Conservation (phyloP, 1,140 invertebrate genomes). For the Holcopasites calliopsidis region DNA sequence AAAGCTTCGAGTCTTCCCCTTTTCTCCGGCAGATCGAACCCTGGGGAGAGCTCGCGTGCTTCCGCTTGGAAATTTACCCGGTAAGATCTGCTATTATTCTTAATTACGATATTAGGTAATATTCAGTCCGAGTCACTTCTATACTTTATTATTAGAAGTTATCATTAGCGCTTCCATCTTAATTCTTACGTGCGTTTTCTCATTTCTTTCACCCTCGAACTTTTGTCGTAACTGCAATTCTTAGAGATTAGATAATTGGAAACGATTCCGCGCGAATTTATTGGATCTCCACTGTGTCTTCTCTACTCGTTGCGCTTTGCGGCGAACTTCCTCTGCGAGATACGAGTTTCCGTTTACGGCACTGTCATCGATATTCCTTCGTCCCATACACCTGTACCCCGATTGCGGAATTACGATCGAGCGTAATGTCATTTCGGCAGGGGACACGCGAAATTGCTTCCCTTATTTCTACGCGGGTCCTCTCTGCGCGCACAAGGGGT, state of each 20-base stretch:
- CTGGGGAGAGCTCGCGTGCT: background rate
- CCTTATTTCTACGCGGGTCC: background rate
- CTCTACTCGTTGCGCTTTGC: no score
- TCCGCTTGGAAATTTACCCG: background rate
- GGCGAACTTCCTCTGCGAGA: no score
- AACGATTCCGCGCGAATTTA: no score
- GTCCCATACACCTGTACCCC: conserved; percentile 62
- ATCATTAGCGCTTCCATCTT: no score
- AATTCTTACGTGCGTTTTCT: no score
- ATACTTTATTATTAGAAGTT: no score
- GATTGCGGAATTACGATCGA: conserved; percentile 70
- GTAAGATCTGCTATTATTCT: no score
- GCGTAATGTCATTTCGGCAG: conserved; percentile 64
- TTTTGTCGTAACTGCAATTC: no score
- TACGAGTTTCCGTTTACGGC: conserved; percentile 5
- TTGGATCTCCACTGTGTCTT: background rate
- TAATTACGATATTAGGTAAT: no score
- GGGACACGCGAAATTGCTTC: conserved; percentile 61
- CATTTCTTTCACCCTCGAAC: no score
- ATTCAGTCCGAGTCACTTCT: no score
- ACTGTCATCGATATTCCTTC: conserved; percentile 59
- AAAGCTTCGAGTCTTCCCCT: conserved; percentile 37
- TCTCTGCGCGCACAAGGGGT: background rate
- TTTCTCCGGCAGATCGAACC: background rate
- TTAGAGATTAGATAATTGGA: no score